Evolutionary conservation across 2,113 vertebrate species (phyloP).

Genomic region (Tyto alba): DNA sequence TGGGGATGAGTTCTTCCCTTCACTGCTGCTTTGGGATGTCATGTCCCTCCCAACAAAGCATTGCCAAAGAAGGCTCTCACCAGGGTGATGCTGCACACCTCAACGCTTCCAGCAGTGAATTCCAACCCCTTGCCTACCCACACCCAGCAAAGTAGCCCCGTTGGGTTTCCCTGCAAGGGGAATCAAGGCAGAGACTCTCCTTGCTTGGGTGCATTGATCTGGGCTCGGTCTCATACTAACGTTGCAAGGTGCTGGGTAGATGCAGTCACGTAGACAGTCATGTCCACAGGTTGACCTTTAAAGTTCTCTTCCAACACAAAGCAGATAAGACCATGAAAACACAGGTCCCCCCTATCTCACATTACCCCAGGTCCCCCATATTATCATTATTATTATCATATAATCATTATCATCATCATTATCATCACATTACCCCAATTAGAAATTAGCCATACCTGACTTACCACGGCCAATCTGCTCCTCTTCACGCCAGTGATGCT

Average conservation of each 20-base stretch:
- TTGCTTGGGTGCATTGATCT: neutral
- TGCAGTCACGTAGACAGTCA: neutral
- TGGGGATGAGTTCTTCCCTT: neutral
- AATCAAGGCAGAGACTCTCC: neutral
- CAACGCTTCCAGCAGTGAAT: neutral
- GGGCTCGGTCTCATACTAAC: neutral
- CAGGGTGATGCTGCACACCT: neutral
- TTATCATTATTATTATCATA: too few relatives aligned
- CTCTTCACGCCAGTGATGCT: neutral
- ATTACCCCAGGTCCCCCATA: neutral
- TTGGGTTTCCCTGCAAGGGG: neutral
- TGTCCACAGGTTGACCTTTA: neutral
- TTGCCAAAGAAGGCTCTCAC: neutral
- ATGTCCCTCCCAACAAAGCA: neutral
- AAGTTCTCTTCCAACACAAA: neutral
- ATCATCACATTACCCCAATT: neutral
- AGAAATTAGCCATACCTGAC: neutral
- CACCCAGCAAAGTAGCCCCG: neutral
- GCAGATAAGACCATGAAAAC: neutral
- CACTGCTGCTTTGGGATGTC: fast-evolving
- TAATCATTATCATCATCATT: too few relatives aligned
- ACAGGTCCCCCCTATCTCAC: neutral
- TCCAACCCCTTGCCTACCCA: neutral
- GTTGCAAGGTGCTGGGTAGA: neutral
- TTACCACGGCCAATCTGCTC: fast-evolving